Percentiles rank a stretch among this genome's conserved stretches.
phyloP scores from a whole-genome alignment of 2,113 vertebrate genomes.

The Cheirogaleus medius region DNA sequence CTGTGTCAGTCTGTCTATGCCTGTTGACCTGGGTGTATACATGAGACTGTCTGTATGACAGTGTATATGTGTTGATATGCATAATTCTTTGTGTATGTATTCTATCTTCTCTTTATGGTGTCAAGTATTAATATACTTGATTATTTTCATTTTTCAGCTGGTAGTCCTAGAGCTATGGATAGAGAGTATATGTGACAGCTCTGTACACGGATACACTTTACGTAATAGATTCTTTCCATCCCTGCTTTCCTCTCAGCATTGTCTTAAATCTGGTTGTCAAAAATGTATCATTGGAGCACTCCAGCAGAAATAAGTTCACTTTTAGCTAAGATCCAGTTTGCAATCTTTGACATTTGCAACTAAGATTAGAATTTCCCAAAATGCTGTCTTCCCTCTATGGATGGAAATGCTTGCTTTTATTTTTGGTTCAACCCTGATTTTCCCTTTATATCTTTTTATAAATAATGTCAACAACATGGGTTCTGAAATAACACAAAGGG shows the following conservation, averaged over 20 bases:
- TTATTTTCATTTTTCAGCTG: slow-evolving; percentile 21
- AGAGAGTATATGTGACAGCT: background rate
- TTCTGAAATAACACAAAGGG: slow-evolving; percentile 42
- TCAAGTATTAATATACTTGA: background rate
- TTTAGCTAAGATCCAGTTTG: slow-evolving; percentile 56
- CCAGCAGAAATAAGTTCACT: slow-evolving; percentile 65
- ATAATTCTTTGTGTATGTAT: background rate
- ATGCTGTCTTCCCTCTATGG: slow-evolving; percentile 55
- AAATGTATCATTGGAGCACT: slow-evolving; percentile 53
- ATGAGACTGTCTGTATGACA: background rate
- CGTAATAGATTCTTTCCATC: background rate
- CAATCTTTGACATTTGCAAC: slow-evolving; percentile 70
- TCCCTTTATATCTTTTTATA: slow-evolving; percentile 59
- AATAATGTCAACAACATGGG: slow-evolving; percentile 45
- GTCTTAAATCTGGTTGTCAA: slow-evolving; percentile 56
- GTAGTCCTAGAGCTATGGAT: background rate
- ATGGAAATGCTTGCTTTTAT: slow-evolving; percentile 69
- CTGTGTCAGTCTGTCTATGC: background rate
- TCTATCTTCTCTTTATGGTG: background rate
- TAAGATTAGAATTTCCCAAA: slow-evolving; percentile 73
- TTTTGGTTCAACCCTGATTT: slow-evolving; percentile 63
- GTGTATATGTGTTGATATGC: background rate
- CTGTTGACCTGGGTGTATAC: background rate
- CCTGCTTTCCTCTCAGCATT: background rate
- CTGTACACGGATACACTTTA: background rate